A percentile compares a stretch with the other conserved stretches of the same genome.
Evolutionary conservation across 2,888 invertebrate genomes (phyloP).

Genomic region (Callyntrura guangdongensis): DNA sequence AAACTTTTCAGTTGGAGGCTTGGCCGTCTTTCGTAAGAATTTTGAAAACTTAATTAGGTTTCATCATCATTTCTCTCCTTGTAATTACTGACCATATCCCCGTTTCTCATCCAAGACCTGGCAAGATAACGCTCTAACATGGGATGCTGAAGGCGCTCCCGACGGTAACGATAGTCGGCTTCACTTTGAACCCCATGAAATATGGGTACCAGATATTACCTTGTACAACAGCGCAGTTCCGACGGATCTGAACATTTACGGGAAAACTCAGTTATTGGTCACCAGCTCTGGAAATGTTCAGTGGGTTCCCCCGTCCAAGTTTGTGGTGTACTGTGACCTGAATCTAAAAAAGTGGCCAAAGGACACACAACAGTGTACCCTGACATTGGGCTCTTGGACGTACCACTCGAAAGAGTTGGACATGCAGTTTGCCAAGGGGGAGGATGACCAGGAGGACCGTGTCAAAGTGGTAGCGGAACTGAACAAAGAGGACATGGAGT

Average conservation of each 20-base stretch:
- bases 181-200: conserved; percentile 81
- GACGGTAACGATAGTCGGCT: conserved; percentile 70
- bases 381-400: conserved; percentile 92
- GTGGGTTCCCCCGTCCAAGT: conserved; percentile 91
- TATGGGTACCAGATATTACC: conserved; percentile 83
- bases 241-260: conserved; percentile 74
- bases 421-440: conserved; percentile 72
- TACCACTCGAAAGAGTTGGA: conserved; percentile 86
- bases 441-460: conserved; percentile 66
- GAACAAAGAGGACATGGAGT: conserved; percentile 86
- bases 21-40: conserved; percentile 82
- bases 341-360: conserved; percentile 92
- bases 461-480: conserved; percentile 78
- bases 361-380: conserved; percentile 88
- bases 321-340: conserved; percentile 89
- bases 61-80: too few species aligned
- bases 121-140: conserved; percentile 80
- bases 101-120: too few species aligned
- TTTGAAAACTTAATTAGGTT: too few species aligned
- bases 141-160: conserved; percentile 63
- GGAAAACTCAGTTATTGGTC: conserved; percentile 87
- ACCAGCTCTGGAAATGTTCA: conserved; percentile 87
- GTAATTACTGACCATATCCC: too few species aligned
- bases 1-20: conserved; percentile 82
- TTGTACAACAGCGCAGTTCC: conserved; percentile 78